Evolutionary conservation across 2,797 vertebrate genomes (phyloP), one percentile per base, ranked within the genome.

Genomic region (Morus bassanus): DNA sequence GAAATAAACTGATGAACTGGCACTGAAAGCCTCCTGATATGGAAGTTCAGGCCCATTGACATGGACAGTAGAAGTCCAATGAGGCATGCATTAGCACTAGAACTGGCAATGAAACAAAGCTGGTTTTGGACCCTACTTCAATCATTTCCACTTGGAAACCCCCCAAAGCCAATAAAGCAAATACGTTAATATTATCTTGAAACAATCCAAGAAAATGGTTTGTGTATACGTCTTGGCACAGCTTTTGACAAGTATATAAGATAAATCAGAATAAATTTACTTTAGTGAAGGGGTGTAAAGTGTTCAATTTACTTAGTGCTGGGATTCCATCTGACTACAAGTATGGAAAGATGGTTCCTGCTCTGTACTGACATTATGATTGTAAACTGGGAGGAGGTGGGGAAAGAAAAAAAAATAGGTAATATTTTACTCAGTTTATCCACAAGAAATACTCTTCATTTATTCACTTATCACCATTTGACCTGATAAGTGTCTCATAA

Each of bases 151-250:
- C 93, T 97, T 97, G 96, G 97, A 98, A 97, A 19, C 7, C 75
- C 77, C 95, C 96, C 97, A 97, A 97, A 97, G 95, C 93, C 95
- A 97, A 98, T 96, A 97, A 95, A 97, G 96, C 77, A 98, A 97
- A 98, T 95, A 95, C 13, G 56, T 97, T 90, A 97, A 97, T 95
- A 95, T 97, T 97, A 97, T 54, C 73, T 87, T 93, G 94, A 96
- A 98, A 97, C 96, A 96, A 93, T 96, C 96, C 95, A 96, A 98
- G 97, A 98, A 98, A 97, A 96, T 67, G 91, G 90, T 93, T 96
- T 97, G 96, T 97, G 96, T 97, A 96, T 98, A 91, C 91, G 87
- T 85, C 96, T 96, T 98, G 98, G 98, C 97, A 97, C 77, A 89
- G 89, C 76, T 97, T 95, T 97, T 86, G 93, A 97, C 90, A 97